Percentiles rank a stretch among this genome's conserved stretches.
These are phyloP conservation scores for Drosophila nigromelanica DNA, from an alignment of 1,140 invertebrate genomes.

Conservation along the genomic window DNA sequence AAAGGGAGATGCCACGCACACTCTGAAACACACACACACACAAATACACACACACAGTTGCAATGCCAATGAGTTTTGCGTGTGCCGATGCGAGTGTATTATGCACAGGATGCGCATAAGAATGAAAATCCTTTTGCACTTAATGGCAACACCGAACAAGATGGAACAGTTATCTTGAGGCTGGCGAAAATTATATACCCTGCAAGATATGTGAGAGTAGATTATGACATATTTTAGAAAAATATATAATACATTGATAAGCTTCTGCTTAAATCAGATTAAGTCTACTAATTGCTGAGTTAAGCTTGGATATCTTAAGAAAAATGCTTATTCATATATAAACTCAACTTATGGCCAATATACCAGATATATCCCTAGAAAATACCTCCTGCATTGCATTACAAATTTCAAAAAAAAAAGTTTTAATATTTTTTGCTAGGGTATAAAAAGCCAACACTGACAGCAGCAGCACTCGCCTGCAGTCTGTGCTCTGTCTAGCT, in stretches of 20 bases:
- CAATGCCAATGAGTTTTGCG: conserved; percentile 72
- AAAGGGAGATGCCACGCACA: conserved; percentile 7
- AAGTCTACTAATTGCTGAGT: no score
- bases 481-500: conserved; percentile 23
- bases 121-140: conserved; percentile 83
- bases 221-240: no score
- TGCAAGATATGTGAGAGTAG: neutral
- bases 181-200: neutral
- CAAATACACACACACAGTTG: conserved; percentile 22
- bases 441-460: conserved; percentile 14
- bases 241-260: no score
- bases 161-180: neutral
- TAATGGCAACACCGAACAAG: conserved; percentile 78
- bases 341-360: no score
- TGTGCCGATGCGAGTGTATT: conserved; percentile 74
- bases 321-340: no score
- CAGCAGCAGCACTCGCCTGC: conserved; percentile 7
- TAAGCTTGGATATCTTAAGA: no score
- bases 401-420: neutral
- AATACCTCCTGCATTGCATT: no score
- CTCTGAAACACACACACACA: conserved; percentile 22
- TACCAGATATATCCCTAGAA: no score
- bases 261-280: no score
- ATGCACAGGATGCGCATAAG: conserved; percentile 82
- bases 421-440: neutral